phyloP scores from a whole-genome alignment of 2,797 vertebrate genomes.

The Podarcis siculus region DNA sequence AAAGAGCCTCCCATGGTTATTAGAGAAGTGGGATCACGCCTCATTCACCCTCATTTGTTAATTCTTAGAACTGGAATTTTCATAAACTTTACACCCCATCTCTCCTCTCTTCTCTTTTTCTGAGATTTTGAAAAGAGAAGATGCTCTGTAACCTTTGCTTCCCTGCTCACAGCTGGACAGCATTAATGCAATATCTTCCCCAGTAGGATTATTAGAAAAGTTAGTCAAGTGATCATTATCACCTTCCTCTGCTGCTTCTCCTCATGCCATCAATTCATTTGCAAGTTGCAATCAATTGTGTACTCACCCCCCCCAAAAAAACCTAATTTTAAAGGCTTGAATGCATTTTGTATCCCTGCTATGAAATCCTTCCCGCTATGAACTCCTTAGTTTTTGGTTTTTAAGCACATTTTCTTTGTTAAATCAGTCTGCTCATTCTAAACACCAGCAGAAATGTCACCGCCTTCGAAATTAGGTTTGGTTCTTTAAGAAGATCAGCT shows the following conservation, averaged over 20 bases:
- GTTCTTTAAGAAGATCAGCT: constrained; percentile 17
- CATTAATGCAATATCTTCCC: constrained; percentile 34
- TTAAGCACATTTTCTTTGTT: constrained; percentile 16
- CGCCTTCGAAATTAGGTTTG: constrained; percentile 33
- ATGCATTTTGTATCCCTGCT: constrained; percentile 30
- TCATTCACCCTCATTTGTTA: not conserved
- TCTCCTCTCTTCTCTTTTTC: not conserved
- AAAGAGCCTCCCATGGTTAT: not conserved
- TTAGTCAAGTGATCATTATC: constrained; percentile 39
- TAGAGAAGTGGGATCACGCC: no score
- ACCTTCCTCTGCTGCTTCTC: constrained; percentile 22
- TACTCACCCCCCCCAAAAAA: not conserved
- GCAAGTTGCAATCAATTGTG: constrained; percentile 30
- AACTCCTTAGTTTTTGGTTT: not conserved
- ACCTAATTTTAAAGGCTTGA: constrained; percentile 32
- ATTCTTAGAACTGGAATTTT: not conserved
- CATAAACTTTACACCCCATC: not conserved
- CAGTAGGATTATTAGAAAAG: constrained; percentile 35
- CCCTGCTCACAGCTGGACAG: constrained; percentile 27
- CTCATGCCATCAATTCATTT: constrained; percentile 36
- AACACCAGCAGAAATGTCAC: constrained; percentile 23
- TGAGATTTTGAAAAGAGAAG: not conserved
- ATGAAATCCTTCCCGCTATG: constrained; percentile 23
- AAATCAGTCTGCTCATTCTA: constrained; percentile 11
- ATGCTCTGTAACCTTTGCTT: not conserved